Conservation (phyloP, 30 jellyfish, hydroid and myxozoan genomes). For the Turritopsis dohrnii region DNA sequence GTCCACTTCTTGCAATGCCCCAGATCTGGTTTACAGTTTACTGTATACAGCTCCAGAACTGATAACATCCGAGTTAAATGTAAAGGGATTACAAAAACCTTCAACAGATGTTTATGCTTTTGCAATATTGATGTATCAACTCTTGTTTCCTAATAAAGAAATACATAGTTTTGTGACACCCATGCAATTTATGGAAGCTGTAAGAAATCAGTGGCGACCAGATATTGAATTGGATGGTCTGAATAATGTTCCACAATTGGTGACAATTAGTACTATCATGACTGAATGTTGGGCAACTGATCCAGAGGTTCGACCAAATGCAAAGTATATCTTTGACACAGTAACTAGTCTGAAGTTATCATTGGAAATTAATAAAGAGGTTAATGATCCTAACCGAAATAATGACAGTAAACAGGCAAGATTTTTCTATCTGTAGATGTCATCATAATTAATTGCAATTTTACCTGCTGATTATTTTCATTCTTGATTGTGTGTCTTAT, state of each 20-base stretch:
- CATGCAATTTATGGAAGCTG: neutral
- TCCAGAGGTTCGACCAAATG: neutral
- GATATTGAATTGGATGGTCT: neutral
- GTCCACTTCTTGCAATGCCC: neutral
- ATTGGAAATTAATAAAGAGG: neutral
- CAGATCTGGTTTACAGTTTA: neutral
- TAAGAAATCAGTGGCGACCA: slow-evolving; percentile 7
- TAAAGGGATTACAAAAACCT: neutral
- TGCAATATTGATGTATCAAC: neutral
- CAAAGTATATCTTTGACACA: neutral
- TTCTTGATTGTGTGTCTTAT: neutral
- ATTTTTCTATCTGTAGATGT: neutral
- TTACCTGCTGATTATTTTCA: neutral
- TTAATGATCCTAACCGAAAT: neutral
- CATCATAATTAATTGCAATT: neutral
- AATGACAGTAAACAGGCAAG: neutral
- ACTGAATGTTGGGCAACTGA: neutral
- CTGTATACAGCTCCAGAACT: slow-evolving; percentile 4
- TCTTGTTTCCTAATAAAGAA: slow-evolving; percentile 8
- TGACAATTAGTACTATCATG: neutral
- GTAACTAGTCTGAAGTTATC: neutral
- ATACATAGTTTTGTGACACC: neutral
- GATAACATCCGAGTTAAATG: neutral
- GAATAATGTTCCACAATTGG: neutral
- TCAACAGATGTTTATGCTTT: neutral